phyloP scores from a whole-genome alignment of 2,113 vertebrate genomes.

The Laticauda laticaudata region DNA sequence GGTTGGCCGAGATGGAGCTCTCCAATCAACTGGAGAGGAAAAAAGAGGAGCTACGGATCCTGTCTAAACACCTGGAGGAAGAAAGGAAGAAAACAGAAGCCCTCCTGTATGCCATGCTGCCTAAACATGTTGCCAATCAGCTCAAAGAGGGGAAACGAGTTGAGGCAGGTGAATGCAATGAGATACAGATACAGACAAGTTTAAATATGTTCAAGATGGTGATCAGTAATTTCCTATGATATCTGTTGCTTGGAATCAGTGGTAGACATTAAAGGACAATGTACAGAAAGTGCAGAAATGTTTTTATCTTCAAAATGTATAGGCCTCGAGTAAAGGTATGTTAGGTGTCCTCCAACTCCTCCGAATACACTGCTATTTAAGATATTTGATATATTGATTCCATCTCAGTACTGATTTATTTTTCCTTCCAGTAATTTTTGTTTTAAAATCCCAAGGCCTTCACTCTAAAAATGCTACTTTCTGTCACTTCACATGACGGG shows the following conservation, averaged over 20 bases:
- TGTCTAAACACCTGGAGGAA: slow-evolving; percentile 77
- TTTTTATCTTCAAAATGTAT: neutral
- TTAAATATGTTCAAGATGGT: neutral
- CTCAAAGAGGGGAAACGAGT: slow-evolving; percentile 78
- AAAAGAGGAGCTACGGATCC: slow-evolving; percentile 74
- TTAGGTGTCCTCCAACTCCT: too few relatives aligned
- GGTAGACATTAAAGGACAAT: neutral
- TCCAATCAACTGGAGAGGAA: slow-evolving; percentile 83
- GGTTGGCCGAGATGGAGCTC: slow-evolving; percentile 80
- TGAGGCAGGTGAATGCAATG: slow-evolving; percentile 75
- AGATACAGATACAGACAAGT: neutral
- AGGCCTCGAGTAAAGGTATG: neutral
- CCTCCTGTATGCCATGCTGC: slow-evolving; percentile 78
- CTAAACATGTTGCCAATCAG: slow-evolving; percentile 78
- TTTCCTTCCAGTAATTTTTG: neutral
- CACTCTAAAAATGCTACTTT: neutral
- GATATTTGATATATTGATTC: neutral
- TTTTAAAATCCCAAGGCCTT: neutral
- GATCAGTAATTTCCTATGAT: too few relatives aligned
- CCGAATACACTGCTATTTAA: neutral
- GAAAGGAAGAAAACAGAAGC: slow-evolving; percentile 78
- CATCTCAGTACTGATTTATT: neutral
- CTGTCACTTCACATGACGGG: neutral
- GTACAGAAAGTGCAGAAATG: neutral
- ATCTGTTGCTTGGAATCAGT: neutral